Evolutionary conservation across 2,888 invertebrate genomes (phyloP).

Genomic region (Drosophila putrida): DNA sequence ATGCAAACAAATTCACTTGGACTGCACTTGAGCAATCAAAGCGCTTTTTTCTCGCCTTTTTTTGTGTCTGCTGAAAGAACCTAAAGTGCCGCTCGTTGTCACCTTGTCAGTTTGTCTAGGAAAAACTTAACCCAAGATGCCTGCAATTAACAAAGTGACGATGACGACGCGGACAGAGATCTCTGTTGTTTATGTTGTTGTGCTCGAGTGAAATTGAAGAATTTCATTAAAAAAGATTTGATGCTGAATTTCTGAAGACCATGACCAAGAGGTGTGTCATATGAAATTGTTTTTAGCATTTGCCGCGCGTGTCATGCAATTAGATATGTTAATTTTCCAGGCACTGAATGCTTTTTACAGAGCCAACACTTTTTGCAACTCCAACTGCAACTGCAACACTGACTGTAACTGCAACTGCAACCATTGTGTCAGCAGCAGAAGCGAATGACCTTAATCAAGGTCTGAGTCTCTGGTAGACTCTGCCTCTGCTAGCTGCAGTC

Average conservation of each 20-base stretch:
- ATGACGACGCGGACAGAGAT: conserved; percentile 22
- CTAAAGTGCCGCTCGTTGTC: conserved; percentile 23
- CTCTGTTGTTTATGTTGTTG: conserved; percentile 12
- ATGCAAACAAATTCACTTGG: conserved; percentile 47
- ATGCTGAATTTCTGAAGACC: conserved; percentile 7
- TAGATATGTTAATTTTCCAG: conserved; percentile 59
- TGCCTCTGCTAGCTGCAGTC: conserved; percentile 50
- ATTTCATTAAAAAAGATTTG: conserved; percentile 26
- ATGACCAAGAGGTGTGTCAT: conserved; percentile 44
- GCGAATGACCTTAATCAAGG: conserved; percentile 85
- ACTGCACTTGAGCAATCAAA: conserved; percentile 57
- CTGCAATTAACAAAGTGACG: conserved; percentile 50
- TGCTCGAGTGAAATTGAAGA: conserved; percentile 48
- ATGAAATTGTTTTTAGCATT: conserved; percentile 40
- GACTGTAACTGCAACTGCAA: conserved; percentile 30
- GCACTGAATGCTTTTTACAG: conserved; percentile 34
- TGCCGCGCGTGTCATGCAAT: conserved; percentile 55
- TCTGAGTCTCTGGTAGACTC: conserved; percentile 56
- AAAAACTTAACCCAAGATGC: conserved; percentile 27
- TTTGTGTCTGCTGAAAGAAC: conserved; percentile 29
- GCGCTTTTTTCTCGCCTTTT: conserved; percentile 17
- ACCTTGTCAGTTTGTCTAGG: conserved; percentile 10
- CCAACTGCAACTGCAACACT: neutral
- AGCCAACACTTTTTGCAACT: neutral
- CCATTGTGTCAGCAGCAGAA: conserved; percentile 60